These are phyloP conservation scores for Athalia rosae DNA, from an alignment of 2,888 invertebrate genomes.

Conservation along the genomic window DNA sequence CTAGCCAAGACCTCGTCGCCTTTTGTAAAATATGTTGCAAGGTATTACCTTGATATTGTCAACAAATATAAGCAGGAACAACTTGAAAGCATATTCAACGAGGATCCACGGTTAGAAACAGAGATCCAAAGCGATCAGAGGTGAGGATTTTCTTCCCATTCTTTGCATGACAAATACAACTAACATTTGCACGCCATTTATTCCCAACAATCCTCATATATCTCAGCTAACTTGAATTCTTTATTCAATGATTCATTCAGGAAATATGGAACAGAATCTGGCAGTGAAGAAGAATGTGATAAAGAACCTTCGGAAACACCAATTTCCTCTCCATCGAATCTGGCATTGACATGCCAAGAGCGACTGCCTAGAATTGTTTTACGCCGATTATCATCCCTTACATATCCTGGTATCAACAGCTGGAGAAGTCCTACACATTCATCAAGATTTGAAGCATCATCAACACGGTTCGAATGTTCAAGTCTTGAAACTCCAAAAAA, in stretches of 20 bases:
- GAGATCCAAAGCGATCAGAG: constrained; percentile 61
- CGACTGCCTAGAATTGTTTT: constrained; percentile 59
- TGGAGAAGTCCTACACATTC: constrained; percentile 49
- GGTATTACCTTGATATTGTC: constrained; percentile 75
- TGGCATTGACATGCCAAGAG: not conserved
- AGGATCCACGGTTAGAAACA: constrained; percentile 66
- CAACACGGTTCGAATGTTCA: constrained; percentile 28
- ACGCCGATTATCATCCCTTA: constrained; percentile 59
- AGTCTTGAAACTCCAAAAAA: constrained; percentile 1
- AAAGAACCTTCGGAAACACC: not conserved
- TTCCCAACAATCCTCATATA: no score
- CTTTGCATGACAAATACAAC: not conserved
- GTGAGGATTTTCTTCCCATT: constrained; percentile 48
- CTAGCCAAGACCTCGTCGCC: constrained; percentile 73
- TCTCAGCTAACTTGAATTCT: no score
- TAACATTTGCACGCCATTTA: not conserved
- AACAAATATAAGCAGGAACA: constrained; percentile 75
- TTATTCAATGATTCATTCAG: constrained; percentile 45
- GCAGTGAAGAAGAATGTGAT: constrained; percentile 43
- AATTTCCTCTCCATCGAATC: not conserved
- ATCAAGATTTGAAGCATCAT: constrained; percentile 35
- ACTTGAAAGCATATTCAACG: constrained; percentile 59
- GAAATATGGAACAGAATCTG: constrained; percentile 51
- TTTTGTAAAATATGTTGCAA: constrained; percentile 74
- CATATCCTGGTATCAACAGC: constrained; percentile 54